Base-by-base conservation (phyloP, 2,888 invertebrate species). In the Drosophila crucigera region DNA sequence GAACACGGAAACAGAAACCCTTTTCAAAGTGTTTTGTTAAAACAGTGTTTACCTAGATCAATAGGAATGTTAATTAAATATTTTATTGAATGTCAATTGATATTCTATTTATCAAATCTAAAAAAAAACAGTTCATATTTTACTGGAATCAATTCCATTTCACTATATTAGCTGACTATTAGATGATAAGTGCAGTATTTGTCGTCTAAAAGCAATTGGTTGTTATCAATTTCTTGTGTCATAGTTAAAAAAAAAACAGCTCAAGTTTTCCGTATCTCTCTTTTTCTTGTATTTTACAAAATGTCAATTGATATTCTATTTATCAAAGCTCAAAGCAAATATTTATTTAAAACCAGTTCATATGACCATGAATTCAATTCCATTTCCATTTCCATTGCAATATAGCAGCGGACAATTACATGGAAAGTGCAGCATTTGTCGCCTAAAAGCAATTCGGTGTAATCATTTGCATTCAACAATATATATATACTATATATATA, bases 361-460 rank as follows among this genome's bases (percentile, higher is more conserved):
- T 30, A 11, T 19, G 6, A 14, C 22, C 7, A 7, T 30, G 30
- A 28, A 28, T 5, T 30, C 39, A 62, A n/a, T 28, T 64, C 2
- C 19, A 31, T 7, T 61, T 64, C 2, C 19, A 31, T 7, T 61
- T 22, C 35, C 14, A 16, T 35, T 54, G 39, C 25, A 50, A n/a
- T 35, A 35, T 22, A 25, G 25, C 33, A 6, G 11, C 22, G 19
- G n/a, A 25, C 65, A 72, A 72, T 80, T 69, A 54, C 41, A 53
- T 47, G 55, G 28, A 73, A 68, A 76, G 71, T 76, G 83, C 59
- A 58, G 41, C 66, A 78, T 72, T 89, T 79, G 79, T 72, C 81
- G 80, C 80, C 78, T 90, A 90, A 87, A 87, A 87, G 90, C 86
- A 79, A 88, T 89, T 85, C 77, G 72, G 30, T 84, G 87, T 88